phyloP scores from a whole-genome alignment of 2,797 vertebrate genomes.

The Argentina silus region DNA sequence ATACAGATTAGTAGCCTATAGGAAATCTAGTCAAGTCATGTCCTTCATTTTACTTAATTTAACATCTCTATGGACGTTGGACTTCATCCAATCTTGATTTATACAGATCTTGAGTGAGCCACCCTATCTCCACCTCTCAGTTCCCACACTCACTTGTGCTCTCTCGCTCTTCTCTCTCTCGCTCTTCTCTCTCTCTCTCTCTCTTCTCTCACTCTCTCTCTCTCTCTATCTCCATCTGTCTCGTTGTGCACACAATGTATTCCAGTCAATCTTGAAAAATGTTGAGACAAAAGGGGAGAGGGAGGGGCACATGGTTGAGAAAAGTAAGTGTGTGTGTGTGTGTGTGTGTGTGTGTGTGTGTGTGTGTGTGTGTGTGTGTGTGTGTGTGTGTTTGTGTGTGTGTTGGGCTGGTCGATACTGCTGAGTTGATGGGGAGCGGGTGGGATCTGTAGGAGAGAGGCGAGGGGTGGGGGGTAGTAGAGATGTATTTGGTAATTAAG shows the following conservation, averaged over 20 bases:
- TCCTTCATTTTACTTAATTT: too few species aligned
- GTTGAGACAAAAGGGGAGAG: not conserved
- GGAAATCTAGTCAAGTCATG: too few species aligned
- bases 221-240: too few species aligned
- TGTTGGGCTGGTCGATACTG: constrained; percentile 1
- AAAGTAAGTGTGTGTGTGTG: not conserved
- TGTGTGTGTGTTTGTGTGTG: constrained; percentile 3
- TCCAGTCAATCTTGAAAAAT: constrained; percentile 16
- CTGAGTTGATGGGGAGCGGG: constrained; percentile 7
- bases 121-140: too few species aligned
- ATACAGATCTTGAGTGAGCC: too few species aligned
- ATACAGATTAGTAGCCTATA: too few species aligned
- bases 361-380: constrained; percentile 12
- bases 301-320: not conserved
- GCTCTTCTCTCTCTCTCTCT: not conserved
- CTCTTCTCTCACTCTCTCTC: not conserved
- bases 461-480: not conserved
- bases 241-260: constrained; percentile 2
- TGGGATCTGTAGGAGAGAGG: not conserved
- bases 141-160: too few species aligned
- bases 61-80: too few species aligned
- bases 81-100: too few species aligned
- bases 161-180: too few species aligned
- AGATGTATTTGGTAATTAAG: constrained; percentile 35
- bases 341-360: not conserved